These are phyloP conservation scores for Scartelaos histophorus DNA, from an alignment of 2,113 vertebrate genomes.

Conservation along the genomic window DNA sequence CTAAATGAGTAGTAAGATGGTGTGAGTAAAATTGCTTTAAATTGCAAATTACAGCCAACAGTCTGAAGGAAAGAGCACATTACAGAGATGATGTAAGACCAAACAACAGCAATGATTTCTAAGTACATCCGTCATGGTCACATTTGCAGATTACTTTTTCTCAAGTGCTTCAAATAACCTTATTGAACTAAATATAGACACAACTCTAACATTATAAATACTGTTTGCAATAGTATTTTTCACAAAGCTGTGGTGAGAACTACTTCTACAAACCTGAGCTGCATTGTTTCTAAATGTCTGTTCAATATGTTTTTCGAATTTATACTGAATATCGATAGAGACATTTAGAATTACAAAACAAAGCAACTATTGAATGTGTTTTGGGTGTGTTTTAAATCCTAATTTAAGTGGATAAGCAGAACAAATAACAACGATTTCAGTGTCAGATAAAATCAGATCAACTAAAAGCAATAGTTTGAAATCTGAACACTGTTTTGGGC, in stretches of 20 bases:
- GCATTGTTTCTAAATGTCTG: not conserved
- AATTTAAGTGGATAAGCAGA: not conserved
- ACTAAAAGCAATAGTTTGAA: not conserved
- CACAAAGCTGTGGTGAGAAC: not conserved
- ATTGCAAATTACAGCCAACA: constrained; percentile 42
- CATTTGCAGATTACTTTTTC: constrained; percentile 22
- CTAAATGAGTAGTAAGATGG: constrained; percentile 10
- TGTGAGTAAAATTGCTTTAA: constrained; percentile 32
- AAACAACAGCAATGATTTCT: constrained; percentile 25
- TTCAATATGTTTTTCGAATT: not conserved
- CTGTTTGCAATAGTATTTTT: not conserved
- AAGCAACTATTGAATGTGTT: not conserved
- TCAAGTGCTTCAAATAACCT: constrained; percentile 34
- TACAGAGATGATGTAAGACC: constrained; percentile 27
- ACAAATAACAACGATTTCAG: not conserved
- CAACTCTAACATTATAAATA: constrained; percentile 19
- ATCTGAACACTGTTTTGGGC: not conserved
- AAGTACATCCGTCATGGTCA: constrained; percentile 10
- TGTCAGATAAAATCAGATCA: not conserved
- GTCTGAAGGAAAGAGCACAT: constrained; percentile 20
- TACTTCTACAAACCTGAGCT: not conserved
- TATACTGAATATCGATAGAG: not conserved
- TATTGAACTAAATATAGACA: constrained; percentile 33
- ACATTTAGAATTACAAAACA: not conserved
- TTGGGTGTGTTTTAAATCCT: not conserved